Conservation (phyloP, 2,888 invertebrate genomes). For the Philaethria dido region DNA sequence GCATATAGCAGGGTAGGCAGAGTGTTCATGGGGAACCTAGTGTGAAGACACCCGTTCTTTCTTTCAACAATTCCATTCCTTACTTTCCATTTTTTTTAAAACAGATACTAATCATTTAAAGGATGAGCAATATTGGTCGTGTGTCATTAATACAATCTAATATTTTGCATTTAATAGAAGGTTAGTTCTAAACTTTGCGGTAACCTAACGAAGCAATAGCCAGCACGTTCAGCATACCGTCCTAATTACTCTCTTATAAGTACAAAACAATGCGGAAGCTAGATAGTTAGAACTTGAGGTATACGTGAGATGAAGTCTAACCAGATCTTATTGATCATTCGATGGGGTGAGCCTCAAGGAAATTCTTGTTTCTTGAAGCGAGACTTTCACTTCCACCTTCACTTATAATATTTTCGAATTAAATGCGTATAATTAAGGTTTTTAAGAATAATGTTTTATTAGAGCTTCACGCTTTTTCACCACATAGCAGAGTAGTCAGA, state of each 20-base stretch:
- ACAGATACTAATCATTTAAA: too few relatives aligned
- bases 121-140: background rate
- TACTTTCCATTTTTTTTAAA: too few relatives aligned
- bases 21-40: too few relatives aligned
- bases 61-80: too few relatives aligned
- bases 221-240: conserved; percentile 1
- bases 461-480: too few relatives aligned
- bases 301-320: conserved; percentile 4
- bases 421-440: too few relatives aligned
- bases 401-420: background rate
- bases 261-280: conserved; percentile 5
- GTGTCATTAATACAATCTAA: background rate
- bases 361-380: background rate
- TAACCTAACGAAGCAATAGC: background rate
- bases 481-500: too few relatives aligned
- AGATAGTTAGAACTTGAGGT: conserved; percentile 10
- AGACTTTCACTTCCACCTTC: background rate
- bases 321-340: background rate
- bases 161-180: background rate
- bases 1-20: too few relatives aligned
- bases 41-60: too few relatives aligned
- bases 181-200: background rate
- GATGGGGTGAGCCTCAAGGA: background rate
- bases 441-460: too few relatives aligned
- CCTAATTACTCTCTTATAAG: conserved; percentile 6